Percentiles rank a stretch among this genome's conserved stretches.
These are phyloP conservation scores for Zaprionus davidi DNA, from an alignment of 1,140 invertebrate species.

Conservation along the genomic window DNA sequence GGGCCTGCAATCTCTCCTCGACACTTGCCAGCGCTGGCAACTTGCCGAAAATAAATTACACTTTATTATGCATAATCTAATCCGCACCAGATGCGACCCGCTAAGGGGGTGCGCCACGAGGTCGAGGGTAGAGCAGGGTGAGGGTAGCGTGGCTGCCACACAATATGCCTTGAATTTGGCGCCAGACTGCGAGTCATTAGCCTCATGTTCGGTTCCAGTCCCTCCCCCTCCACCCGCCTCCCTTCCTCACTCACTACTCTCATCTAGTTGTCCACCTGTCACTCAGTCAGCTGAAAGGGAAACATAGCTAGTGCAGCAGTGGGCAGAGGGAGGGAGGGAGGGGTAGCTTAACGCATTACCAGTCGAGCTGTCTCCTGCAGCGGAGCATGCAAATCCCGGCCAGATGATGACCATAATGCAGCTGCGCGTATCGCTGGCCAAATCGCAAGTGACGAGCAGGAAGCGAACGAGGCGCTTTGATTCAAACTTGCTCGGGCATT, in stretches of 20 bases:
- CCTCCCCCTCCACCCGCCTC: background rate
- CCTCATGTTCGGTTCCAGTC: conserved; percentile 22
- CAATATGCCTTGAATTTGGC: conserved; percentile 47
- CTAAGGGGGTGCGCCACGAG: background rate
- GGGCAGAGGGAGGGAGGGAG: background rate
- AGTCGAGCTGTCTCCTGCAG: conserved; percentile 38
- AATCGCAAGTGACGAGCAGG: conserved; percentile 43
- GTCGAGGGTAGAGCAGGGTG: background rate
- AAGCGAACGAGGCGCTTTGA: conserved; percentile 21
- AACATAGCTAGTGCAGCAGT: background rate
- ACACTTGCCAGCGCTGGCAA: conserved; percentile 39
- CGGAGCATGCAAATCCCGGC: conserved; percentile 42
- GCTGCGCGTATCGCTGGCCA: conserved; percentile 38
- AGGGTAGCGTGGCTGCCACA: conserved; percentile 2
- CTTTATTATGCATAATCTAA: conserved; percentile 83
- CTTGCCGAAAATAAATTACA: conserved; percentile 80
- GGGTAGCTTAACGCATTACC: conserved; percentile 40
- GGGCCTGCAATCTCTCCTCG: conserved; percentile 7
- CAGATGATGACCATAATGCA: conserved; percentile 49
- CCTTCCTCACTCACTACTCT: background rate
- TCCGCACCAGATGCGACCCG: conserved; percentile 72
- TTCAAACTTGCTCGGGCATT: conserved; percentile 31
- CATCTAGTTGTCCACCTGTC: conserved; percentile 37
- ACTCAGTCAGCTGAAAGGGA: conserved; percentile 7
- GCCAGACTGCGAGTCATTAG: conserved; percentile 37